Percentiles rank a stretch among this genome's conserved stretches.
phyloP scores from a whole-genome alignment of 2,113 vertebrate species.

The Toxotes jaculatrix region DNA sequence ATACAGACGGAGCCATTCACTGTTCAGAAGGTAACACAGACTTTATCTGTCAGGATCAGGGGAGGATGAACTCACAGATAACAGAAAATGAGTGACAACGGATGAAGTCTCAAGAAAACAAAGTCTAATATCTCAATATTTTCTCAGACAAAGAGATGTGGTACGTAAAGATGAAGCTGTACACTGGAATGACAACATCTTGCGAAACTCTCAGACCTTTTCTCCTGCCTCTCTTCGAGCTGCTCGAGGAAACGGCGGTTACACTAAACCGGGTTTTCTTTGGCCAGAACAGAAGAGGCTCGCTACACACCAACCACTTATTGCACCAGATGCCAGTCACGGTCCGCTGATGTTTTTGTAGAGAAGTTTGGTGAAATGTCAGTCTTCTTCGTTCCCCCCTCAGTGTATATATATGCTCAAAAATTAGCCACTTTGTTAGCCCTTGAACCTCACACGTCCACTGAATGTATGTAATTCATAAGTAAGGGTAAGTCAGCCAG shows the following conservation, averaged over 20 bases:
- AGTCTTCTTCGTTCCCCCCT: constrained; percentile 52
- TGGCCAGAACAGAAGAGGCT: constrained; percentile 71
- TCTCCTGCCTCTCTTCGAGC: constrained; percentile 53
- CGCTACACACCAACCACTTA: constrained; percentile 66
- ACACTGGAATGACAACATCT: constrained; percentile 46
- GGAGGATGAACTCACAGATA: constrained; percentile 46
- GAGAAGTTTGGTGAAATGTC: constrained; percentile 75
- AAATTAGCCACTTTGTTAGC: constrained; percentile 72
- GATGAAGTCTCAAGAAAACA: constrained; percentile 18
- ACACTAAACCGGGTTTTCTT: constrained; percentile 80
- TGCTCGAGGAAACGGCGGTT: constrained; percentile 69
- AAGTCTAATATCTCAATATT: constrained; percentile 20
- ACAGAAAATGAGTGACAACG: constrained; percentile 36
- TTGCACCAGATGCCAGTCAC: constrained; percentile 76
- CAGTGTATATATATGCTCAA: constrained; percentile 53
- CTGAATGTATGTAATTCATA: constrained; percentile 58
- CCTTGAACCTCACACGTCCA: constrained; percentile 59
- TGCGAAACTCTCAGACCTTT: constrained; percentile 35
- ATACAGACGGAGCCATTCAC: constrained; percentile 70
- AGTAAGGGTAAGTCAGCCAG: constrained; percentile 35
- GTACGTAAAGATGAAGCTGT: constrained; percentile 13
- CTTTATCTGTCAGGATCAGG: constrained; percentile 61
- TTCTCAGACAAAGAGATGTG: constrained; percentile 16
- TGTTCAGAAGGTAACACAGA: constrained; percentile 43
- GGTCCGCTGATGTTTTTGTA: constrained; percentile 71